Conservation (phyloP, 23 tunicate genomes). For the Ascidia mentula region DNA sequence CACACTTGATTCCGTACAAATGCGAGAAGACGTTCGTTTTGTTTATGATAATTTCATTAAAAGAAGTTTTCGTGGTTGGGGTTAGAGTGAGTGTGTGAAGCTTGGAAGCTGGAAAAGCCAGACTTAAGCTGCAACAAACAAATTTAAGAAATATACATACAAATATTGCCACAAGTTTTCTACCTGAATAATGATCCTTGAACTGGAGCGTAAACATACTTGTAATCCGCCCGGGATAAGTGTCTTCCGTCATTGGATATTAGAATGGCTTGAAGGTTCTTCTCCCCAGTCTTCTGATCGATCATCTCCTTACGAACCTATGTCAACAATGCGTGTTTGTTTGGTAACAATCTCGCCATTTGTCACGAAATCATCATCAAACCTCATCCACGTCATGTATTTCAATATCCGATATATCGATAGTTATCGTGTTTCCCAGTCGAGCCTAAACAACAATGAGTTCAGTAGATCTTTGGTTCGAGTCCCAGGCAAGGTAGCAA, state of each 20-base stretch:
- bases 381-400: neutral
- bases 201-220: slow-evolving; percentile 33
- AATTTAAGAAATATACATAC: neutral
- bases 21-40: slow-evolving; percentile 4
- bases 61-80: neutral
- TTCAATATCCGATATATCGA: slow-evolving; percentile 33
- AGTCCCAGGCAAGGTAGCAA: neutral
- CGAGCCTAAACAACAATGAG: slow-evolving; percentile 26
- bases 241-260: slow-evolving; percentile 41
- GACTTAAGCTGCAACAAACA: slow-evolving; percentile 20
- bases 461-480: neutral
- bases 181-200: slow-evolving; percentile 44
- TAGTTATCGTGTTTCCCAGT: slow-evolving; percentile 19
- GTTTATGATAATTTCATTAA: neutral
- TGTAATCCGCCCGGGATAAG: slow-evolving; percentile 12
- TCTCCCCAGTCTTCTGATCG: slow-evolving; percentile 12
- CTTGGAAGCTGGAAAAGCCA: neutral
- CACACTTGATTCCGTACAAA: neutral
- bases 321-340: neutral
- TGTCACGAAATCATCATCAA: neutral
- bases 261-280: neutral
- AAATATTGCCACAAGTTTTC: neutral
- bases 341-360: neutral
- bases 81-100: neutral
- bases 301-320: slow-evolving; percentile 52